Evolutionary conservation across 2,797 vertebrate species (phyloP).

Genomic region (Sebastes cheni): DNA sequence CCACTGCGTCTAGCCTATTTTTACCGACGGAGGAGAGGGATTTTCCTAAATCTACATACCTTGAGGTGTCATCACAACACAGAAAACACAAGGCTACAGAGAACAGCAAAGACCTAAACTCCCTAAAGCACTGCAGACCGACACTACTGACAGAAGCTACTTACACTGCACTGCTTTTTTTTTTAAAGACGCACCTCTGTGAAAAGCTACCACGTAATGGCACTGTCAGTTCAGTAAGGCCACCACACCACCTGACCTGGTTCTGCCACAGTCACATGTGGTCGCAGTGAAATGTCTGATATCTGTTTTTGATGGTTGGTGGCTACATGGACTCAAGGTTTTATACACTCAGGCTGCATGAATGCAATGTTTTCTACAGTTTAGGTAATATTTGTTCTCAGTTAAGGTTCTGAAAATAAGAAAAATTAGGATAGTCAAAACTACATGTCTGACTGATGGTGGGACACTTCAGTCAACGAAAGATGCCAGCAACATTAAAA

Average conservation of each 20-base stretch:
- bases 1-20: constrained; percentile 37
- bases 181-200: constrained; percentile 33
- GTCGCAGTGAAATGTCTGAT: constrained; percentile 18
- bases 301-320: constrained; percentile 14
- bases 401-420: constrained; percentile 1
- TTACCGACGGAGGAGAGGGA: constrained; percentile 31
- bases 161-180: constrained; percentile 55
- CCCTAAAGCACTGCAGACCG: constrained; percentile 57
- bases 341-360: constrained; percentile 27
- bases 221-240: constrained; percentile 65
- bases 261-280: constrained; percentile 42
- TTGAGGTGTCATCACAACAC: constrained; percentile 57
- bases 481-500: constrained; percentile 13
- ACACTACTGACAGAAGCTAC: constrained; percentile 69
- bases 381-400: constrained; percentile 39
- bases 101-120: constrained; percentile 61
- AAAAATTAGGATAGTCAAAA: neutral
- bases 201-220: constrained; percentile 52
- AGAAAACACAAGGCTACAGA: constrained; percentile 70
- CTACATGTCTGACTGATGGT: constrained; percentile 4
- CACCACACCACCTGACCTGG: constrained; percentile 42
- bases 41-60: constrained; percentile 58
- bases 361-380: constrained; percentile 43
- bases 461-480: constrained; percentile 7
- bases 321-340: constrained; percentile 42